These are phyloP conservation scores for Sphinx pinastri DNA, from an alignment of 2,888 invertebrate genomes.

Conservation along the genomic window DNA sequence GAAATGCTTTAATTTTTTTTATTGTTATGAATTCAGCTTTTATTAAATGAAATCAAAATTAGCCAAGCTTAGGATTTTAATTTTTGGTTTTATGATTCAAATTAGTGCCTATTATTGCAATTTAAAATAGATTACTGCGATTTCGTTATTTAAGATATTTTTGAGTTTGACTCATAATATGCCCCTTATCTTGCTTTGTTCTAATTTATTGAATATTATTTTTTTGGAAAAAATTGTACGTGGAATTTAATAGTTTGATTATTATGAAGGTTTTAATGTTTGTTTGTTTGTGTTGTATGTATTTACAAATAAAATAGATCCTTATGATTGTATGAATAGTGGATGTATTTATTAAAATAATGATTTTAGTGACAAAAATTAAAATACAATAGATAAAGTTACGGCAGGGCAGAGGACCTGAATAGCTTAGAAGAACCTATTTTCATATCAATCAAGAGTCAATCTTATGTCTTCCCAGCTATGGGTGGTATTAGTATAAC, in stretches of 20 bases:
- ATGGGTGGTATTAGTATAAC: too few species aligned
- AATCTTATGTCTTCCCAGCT: too few species aligned
- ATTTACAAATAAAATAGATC: constrained; percentile 46
- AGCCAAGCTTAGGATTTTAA: constrained; percentile 31
- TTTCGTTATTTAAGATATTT: constrained; percentile 46
- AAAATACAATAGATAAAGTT: constrained; percentile 8
- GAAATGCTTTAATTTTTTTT: constrained; percentile 35
- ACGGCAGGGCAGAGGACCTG: background rate
- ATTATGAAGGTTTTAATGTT: constrained; percentile 39
- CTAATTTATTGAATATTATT: constrained; percentile 61
- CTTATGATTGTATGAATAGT: constrained; percentile 46
- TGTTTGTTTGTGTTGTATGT: constrained; percentile 54
- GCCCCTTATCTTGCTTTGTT: constrained; percentile 71
- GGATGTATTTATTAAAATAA: constrained; percentile 36
- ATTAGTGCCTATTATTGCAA: constrained; percentile 35
- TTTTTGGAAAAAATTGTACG: constrained; percentile 33
- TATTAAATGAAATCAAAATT: constrained; percentile 27
- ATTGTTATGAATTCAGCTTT: constrained; percentile 34
- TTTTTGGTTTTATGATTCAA: constrained; percentile 29
- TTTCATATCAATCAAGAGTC: too few species aligned
- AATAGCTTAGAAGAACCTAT: too few species aligned
- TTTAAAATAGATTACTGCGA: constrained; percentile 32
- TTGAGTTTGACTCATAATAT: constrained; percentile 74
- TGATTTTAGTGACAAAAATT: background rate
- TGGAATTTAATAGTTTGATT: constrained; percentile 34